A percentile compares a stretch with the other conserved stretches of the same genome.
Conservation (phyloP, 2,113 vertebrate species). For the Rhea americana region DNA sequence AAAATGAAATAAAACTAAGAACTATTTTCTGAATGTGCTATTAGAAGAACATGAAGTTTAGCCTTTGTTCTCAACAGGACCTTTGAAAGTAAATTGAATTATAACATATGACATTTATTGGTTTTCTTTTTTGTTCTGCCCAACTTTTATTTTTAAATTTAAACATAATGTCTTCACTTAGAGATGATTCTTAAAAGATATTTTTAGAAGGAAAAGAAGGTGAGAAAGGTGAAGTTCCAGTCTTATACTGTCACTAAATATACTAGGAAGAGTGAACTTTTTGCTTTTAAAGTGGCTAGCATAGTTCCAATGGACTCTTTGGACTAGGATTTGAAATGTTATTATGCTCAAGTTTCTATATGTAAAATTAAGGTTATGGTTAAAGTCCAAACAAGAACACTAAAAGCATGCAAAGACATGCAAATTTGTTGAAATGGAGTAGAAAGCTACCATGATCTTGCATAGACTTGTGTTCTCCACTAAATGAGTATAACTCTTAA, state of each 20-base stretch:
- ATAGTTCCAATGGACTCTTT: neutral
- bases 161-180: neutral
- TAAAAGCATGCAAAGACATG: slow-evolving; percentile 14
- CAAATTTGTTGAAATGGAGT: neutral
- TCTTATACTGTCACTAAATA: neutral
- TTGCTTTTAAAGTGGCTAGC: neutral
- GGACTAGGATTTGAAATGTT: neutral
- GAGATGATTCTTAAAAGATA: neutral
- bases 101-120: neutral
- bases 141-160: neutral
- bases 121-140: neutral
- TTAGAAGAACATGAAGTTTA: neutral
- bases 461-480: slow-evolving; percentile 10
- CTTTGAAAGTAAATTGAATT: neutral
- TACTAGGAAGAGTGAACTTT: neutral
- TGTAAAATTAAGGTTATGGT: neutral
- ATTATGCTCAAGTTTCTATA: neutral
- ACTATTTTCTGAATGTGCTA: neutral
- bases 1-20: neutral
- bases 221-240: neutral
- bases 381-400: neutral
- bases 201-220: neutral
- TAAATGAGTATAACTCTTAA: neutral
- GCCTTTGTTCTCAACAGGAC: neutral
- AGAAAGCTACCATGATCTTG: neutral